Conservation (phyloP, 2,797 vertebrate species). For the Zalophus californianus region DNA sequence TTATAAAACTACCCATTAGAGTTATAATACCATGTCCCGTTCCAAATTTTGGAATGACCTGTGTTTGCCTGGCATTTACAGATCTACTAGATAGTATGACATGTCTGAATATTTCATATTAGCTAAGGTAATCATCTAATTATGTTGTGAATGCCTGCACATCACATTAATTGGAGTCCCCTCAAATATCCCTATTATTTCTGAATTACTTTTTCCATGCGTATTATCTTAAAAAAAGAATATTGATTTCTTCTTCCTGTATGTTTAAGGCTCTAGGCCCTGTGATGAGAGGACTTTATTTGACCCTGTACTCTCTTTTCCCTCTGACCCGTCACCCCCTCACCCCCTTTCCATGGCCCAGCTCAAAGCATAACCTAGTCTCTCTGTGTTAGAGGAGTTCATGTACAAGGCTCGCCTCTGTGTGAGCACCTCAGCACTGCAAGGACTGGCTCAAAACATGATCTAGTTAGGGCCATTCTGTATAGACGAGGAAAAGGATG, state of each 20-base stretch:
- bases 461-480: not conserved
- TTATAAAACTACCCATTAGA: not conserved
- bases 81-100: not conserved
- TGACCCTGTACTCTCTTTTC: not conserved
- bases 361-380: too few relatives aligned
- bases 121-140: not conserved
- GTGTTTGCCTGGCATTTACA: not conserved
- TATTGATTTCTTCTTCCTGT: not conserved
- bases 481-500: not conserved
- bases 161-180: not conserved
- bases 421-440: not conserved
- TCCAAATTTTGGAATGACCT: not conserved
- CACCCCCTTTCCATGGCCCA: not conserved
- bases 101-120: not conserved
- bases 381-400: not conserved
- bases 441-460: too few relatives aligned
- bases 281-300: not conserved
- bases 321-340: not conserved
- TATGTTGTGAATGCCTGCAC: not conserved
- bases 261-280: not conserved
- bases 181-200: not conserved
- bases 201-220: not conserved
- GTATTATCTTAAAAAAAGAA: not conserved
- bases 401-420: accelerated
- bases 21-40: not conserved